Conservation (phyloP, 2,797 vertebrate species). For the Spinibarbus caldwelli region DNA sequence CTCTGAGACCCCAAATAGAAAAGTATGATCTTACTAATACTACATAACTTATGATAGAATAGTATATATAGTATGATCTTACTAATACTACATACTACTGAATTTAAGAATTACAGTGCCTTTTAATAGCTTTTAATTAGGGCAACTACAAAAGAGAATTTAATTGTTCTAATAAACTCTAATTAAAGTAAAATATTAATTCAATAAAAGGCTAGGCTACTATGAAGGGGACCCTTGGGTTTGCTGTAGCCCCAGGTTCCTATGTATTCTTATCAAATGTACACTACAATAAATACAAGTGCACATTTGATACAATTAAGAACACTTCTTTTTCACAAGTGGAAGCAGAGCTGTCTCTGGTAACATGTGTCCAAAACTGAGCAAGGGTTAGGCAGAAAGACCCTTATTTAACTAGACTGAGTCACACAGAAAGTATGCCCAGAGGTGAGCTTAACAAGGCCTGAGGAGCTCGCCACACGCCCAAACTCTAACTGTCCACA, state of each 20-base stretch:
- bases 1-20: neutral
- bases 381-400: conserved; percentile 10
- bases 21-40: neutral
- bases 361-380: conserved; percentile 21
- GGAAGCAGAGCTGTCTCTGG: neutral
- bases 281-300: neutral
- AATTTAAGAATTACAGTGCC: neutral
- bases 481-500: conserved; percentile 43
- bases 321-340: neutral
- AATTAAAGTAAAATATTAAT: neutral
- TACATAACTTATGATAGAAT: too few relatives aligned
- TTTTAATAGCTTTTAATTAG: neutral
- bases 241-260: neutral
- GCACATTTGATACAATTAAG: neutral
- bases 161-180: neutral
- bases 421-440: conserved; percentile 50
- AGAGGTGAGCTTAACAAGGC: conserved; percentile 55
- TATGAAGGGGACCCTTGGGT: neutral
- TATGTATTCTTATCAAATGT: neutral
- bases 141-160: neutral
- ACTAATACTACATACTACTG: neutral
- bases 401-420: conserved; percentile 49
- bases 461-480: conserved; percentile 42
- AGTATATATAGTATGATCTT: neutral
- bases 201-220: neutral